phyloP scores from a whole-genome alignment of 2,888 invertebrate species.

The Villa cingulata region DNA sequence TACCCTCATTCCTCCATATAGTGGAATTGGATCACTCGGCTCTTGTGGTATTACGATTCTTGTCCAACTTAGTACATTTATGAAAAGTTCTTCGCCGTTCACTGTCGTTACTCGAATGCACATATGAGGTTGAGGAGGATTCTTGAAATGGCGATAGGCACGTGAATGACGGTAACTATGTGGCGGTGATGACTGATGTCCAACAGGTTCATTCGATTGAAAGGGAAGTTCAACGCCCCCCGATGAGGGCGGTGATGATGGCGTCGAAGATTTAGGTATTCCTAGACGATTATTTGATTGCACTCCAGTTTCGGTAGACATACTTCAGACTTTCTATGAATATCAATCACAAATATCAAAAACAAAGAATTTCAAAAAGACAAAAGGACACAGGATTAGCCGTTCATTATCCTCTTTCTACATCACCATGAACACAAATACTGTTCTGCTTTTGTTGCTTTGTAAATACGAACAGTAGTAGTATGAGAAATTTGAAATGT shows the following conservation, averaged over 20 bases:
- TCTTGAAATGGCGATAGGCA: constrained; percentile 54
- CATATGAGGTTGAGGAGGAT: constrained; percentile 65
- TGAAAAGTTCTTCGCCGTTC: constrained; percentile 40
- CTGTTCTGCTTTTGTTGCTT: too few relatives aligned
- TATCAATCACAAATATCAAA: background rate
- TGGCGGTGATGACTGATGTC: constrained; percentile 38
- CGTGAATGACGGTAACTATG: constrained; percentile 45
- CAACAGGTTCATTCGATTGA: constrained; percentile 4
- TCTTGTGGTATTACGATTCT: constrained; percentile 53
- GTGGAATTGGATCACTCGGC: constrained; percentile 51
- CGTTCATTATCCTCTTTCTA: background rate
- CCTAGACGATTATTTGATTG: background rate
- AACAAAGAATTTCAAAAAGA: background rate
- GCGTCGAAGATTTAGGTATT: constrained; percentile 1
- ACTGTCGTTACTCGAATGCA: constrained; percentile 48
- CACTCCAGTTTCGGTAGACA: background rate
- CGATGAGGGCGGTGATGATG: constrained; percentile 4
- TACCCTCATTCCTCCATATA: constrained; percentile 61
- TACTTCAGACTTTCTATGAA: constrained; percentile 1
- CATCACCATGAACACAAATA: background rate
- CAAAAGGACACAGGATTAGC: background rate
- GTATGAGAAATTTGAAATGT: too few relatives aligned
- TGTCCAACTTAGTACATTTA: constrained; percentile 61
- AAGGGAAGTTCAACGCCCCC: constrained; percentile 4
- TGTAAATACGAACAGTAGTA: too few relatives aligned